A percentile compares a stretch with the other conserved stretches of the same genome.
Evolutionary conservation across 2,113 vertebrate genomes (phyloP).

Genomic region (Takifugu bimaculatus): DNA sequence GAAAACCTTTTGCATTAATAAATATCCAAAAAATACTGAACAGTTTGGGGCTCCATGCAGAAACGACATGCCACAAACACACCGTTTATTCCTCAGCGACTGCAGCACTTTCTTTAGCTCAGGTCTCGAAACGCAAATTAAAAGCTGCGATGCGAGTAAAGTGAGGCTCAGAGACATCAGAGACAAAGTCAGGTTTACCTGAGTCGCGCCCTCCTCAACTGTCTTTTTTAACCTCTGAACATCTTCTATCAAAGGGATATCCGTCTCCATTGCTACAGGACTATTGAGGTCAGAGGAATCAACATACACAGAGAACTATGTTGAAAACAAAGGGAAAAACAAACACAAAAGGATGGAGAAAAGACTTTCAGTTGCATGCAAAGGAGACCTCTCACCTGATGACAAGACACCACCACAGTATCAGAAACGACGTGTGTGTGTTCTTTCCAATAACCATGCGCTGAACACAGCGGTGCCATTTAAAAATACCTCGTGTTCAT

Average conservation of each 20-base stretch:
- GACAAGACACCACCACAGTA: neutral
- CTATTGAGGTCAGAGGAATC: conserved; percentile 85
- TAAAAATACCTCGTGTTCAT: no score
- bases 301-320: conserved; percentile 86
- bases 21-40: neutral
- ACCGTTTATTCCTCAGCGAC: neutral
- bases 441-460: no score
- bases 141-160: neutral
- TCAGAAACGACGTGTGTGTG: no score
- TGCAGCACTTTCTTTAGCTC: neutral
- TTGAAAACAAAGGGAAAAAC: conserved; percentile 70
- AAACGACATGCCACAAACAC: conserved; percentile 18
- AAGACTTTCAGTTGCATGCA: conserved; percentile 67
- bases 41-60: conserved; percentile 4
- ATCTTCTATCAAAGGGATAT: conserved; percentile 92
- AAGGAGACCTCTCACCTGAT: conserved; percentile 51
- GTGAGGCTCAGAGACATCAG: conserved; percentile 35
- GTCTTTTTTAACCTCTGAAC: conserved; percentile 92
- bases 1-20: no score
- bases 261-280: conserved; percentile 95
- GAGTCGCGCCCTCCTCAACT: conserved; percentile 86
- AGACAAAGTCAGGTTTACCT: conserved; percentile 82
- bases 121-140: neutral
- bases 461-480: no score
- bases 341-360: conserved; percentile 53